Conservation (phyloP, 2,113 vertebrate genomes). For the Sardina pilchardus region DNA sequence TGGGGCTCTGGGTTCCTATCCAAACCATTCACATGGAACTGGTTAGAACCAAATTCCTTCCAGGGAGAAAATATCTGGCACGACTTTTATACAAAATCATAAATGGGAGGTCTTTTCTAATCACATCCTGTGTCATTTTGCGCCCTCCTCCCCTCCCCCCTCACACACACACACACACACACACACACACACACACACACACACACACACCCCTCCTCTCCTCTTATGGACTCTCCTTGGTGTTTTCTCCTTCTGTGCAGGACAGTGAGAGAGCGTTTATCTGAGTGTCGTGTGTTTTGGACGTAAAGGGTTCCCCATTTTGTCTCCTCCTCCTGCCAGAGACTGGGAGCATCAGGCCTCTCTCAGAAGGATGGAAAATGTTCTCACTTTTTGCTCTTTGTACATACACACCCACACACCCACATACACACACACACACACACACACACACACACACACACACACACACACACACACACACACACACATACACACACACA, state of each 20-base stretch:
- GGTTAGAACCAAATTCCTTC: constrained; percentile 79
- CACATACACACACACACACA: no score
- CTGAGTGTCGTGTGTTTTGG: not conserved
- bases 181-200: constrained; percentile 13
- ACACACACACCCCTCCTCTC: no score
- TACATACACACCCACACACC: no score
- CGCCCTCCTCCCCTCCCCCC: constrained; percentile 60
- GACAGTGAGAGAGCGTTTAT: not conserved
- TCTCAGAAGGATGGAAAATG: constrained; percentile 29
- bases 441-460: not conserved
- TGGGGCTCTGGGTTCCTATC: constrained; percentile 65
- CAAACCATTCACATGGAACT: constrained; percentile 80
- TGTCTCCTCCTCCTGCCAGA: no score
- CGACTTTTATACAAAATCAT: constrained; percentile 75
- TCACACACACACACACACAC: constrained; percentile 29
- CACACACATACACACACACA: no score
- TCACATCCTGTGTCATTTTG: constrained; percentile 73
- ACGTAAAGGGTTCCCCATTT: no score
- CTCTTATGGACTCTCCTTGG: no score
- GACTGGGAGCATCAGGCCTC: constrained; percentile 11
- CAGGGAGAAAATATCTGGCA: constrained; percentile 77
- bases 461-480: not conserved
- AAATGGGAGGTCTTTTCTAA: constrained; percentile 75
- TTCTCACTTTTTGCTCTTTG: constrained; percentile 30
- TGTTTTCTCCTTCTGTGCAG: constrained; percentile 25